phyloP scores from a whole-genome alignment of 2,797 vertebrate genomes.

The Myripristis murdjan region DNA sequence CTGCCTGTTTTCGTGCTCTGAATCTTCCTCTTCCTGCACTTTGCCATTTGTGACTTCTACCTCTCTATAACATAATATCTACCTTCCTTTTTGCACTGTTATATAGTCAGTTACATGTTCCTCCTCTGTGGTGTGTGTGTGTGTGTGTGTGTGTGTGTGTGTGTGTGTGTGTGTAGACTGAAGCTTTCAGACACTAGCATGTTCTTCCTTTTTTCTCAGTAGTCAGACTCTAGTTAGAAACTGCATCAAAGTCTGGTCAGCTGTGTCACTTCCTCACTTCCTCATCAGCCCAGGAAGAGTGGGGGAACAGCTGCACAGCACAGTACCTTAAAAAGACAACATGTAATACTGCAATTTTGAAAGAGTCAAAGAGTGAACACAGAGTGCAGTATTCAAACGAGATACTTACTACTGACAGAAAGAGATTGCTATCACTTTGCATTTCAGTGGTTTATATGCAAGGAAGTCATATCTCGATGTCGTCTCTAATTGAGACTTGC shows the following conservation, averaged over 20 bases:
- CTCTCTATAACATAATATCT: slow-evolving; percentile 12
- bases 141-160: slow-evolving; percentile 1
- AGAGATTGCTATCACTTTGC: not conserved
- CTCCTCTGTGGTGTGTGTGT: slow-evolving; percentile 20
- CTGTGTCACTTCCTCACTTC: slow-evolving; percentile 70
- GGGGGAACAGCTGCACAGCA: slow-evolving; percentile 38
- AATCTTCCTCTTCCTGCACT: slow-evolving; percentile 14
- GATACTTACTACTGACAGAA: not conserved
- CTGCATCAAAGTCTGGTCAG: slow-evolving; percentile 62
- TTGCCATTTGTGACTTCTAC: slow-evolving; percentile 1
- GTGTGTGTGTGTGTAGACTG: slow-evolving; percentile 18
- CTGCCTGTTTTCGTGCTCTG: slow-evolving; percentile 10
- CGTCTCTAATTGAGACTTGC: not conserved
- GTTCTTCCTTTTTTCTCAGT: slow-evolving; percentile 75
- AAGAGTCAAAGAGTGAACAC: not conserved
- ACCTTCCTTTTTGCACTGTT: slow-evolving; percentile 53
- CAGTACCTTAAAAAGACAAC: slow-evolving; percentile 14
- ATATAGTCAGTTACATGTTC: slow-evolving; percentile 45
- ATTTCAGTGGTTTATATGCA: not conserved
- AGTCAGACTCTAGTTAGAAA: slow-evolving; percentile 51
- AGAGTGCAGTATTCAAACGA: not conserved
- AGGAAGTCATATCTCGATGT: slow-evolving; percentile 1
- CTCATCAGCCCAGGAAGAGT: slow-evolving; percentile 35
- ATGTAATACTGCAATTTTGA: not conserved
- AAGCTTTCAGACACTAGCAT: slow-evolving; percentile 54